A percentile compares a stretch with the other conserved stretches of the same genome.
These are phyloP conservation scores for Heptranchias perlo DNA, from an alignment of 2,113 vertebrate species.

Conservation along the genomic window DNA sequence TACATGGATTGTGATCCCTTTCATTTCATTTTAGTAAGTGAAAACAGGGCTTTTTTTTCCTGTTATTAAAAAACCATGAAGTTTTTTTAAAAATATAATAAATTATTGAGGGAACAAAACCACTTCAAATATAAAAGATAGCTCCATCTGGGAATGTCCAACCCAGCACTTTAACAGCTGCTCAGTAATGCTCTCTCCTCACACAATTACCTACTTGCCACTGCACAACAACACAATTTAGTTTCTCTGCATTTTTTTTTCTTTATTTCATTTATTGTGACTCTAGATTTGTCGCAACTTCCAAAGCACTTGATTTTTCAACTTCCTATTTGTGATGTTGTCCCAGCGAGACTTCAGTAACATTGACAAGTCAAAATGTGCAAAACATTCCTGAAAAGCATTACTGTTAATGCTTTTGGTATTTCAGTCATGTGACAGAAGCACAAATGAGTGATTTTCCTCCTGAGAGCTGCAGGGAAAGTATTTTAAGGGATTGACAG, in stretches of 20 bases:
- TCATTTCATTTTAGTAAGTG: too few relatives aligned
- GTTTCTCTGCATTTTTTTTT: background rate
- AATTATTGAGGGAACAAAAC: slow-evolving; percentile 1
- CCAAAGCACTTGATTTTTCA: background rate
- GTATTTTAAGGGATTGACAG: background rate
- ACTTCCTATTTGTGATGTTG: background rate
- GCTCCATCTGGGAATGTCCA: background rate
- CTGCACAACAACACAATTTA: background rate
- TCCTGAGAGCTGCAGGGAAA: background rate
- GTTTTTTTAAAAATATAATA: background rate
- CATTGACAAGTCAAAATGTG: background rate
- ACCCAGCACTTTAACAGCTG: background rate
- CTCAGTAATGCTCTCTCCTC: background rate
- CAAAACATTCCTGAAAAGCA: background rate
- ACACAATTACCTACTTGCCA: background rate
- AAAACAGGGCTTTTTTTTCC: background rate
- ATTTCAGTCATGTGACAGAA: background rate
- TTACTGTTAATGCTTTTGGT: background rate
- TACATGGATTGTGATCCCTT: background rate
- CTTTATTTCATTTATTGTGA: background rate
- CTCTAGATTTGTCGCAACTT: background rate
- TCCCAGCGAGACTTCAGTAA: background rate
- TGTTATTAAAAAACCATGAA: background rate
- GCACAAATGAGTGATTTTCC: background rate
- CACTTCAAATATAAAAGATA: background rate